Percentiles rank a stretch among this genome's conserved stretches.
These are phyloP conservation scores for Delphinapterus leucas DNA, from an alignment of 2,113 vertebrate genomes.

Conservation along the genomic window DNA sequence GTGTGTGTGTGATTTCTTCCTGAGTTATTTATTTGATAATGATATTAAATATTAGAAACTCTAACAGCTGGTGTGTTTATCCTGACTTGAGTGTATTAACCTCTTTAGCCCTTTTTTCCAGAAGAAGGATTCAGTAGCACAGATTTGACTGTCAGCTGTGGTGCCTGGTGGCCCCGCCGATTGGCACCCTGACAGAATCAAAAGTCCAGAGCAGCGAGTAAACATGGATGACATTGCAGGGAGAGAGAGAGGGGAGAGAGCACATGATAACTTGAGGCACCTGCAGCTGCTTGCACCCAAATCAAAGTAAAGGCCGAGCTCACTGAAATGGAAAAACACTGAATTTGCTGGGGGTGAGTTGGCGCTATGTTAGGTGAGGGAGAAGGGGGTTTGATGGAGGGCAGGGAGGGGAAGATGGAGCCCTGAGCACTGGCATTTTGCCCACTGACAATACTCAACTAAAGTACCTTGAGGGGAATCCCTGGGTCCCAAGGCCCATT, in stretches of 20 bases:
- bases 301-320: conserved; percentile 84
- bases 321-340: conserved; percentile 89
- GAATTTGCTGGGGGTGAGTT: conserved; percentile 88
- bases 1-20: conserved; percentile 71
- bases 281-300: conserved; percentile 88
- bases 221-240: conserved; percentile 86
- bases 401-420: neutral
- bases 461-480: neutral
- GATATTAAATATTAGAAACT: conserved; percentile 90
- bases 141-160: conserved; percentile 89
- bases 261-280: conserved; percentile 86
- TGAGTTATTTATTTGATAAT: conserved; percentile 86
- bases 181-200: conserved; percentile 87
- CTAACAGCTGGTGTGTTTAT: conserved; percentile 92
- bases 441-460: neutral
- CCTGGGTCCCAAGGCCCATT: conserved; percentile 31
- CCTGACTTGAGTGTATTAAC: conserved; percentile 93
- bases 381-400: neutral
- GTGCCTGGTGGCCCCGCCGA: conserved; percentile 85
- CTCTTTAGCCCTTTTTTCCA: conserved; percentile 89
- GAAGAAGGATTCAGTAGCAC: conserved; percentile 87
- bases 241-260: conserved; percentile 62
- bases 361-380: conserved; percentile 65
- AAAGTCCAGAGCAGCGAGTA: conserved; percentile 88
- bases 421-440: neutral